Base-by-base conservation (phyloP, 2,797 vertebrate genomes). In the Acanthopagrus latus region DNA sequence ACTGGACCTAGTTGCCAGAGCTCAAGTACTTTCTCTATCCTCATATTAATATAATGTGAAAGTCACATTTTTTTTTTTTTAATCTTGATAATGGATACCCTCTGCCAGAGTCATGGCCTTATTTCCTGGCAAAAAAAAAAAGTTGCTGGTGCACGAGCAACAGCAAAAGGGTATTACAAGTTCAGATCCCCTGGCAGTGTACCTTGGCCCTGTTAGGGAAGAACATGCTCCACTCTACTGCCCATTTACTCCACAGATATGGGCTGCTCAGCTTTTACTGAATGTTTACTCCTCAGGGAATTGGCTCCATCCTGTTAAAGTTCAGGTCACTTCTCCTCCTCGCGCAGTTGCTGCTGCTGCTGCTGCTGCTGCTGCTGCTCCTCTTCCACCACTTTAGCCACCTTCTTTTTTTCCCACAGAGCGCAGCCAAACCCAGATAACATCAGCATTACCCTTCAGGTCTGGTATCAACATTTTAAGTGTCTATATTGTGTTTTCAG, bases 231-330 rank as follows among this genome's bases (percentile, higher is more conserved):
- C 92, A 91, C 90, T 94, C 91, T 82, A 70, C 91, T 93, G 91
- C 89, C 94, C 91, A 95, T 93, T 94, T 94, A 91, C 91, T 91
- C 89, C 83, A 83, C 88, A 91, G 92, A 94, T 93, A 93, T 82
- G 85, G 85, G 89, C 87, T 78, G 87, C 90, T 89, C 86, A 87
- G 91, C 94, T 94, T 95, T 95, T 93, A 92, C 90, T 87, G 90
- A 86, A 87, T 95, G 93, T 95, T 96, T 93, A 93, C 93, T 95
- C 94, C 91, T 91, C 86, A 21, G 93, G 93, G 93, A 92, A 92
- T 90, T 72, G 87, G 91, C 91, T 92, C 90, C 92, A 94, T 94
- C 93, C 90, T 94, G 92, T 94, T 95, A 92, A 93, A 91, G 94
- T 93, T 94, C 92, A 94, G 92, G 94, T 94, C 94, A 93, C 89